phyloP scores from a whole-genome alignment of 2,113 vertebrate genomes.

The Lepus europaeus region DNA sequence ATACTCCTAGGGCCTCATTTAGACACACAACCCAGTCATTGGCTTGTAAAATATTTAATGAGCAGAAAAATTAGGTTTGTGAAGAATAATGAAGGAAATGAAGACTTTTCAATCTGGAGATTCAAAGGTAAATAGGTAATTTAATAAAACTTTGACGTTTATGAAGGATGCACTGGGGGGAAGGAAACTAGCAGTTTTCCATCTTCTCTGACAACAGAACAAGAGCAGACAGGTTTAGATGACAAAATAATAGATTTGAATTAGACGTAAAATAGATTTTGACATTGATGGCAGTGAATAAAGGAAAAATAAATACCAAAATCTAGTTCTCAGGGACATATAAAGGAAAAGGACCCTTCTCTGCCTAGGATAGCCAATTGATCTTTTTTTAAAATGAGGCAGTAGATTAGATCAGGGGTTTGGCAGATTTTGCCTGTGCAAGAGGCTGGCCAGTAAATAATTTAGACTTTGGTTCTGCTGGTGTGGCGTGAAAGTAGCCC shows the following conservation, averaged over 20 bases:
- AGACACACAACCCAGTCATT: conserved; percentile 35
- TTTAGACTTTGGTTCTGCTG: neutral
- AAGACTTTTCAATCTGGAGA: conserved; percentile 47
- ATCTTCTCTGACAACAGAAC: neutral
- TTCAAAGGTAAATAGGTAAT: conserved; percentile 25
- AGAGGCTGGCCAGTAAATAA: neutral
- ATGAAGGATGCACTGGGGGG: neutral
- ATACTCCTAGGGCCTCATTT: neutral
- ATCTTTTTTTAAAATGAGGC: neutral
- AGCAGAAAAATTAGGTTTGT: conserved; percentile 65
- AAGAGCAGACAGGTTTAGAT: neutral
- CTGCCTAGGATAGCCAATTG: neutral
- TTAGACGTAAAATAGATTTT: conserved; percentile 23
- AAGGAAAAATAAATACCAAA: conserved; percentile 20
- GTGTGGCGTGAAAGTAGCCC: neutral
- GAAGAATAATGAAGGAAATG: conserved; percentile 56
- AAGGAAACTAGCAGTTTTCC: neutral
- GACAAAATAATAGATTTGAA: neutral
- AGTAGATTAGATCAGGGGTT: neutral
- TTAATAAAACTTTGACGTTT: conserved; percentile 40
- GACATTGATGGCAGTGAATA: neutral
- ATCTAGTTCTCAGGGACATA: neutral
- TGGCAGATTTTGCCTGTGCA: neutral
- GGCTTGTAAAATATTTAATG: conserved; percentile 68
- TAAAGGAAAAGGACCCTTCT: conserved; percentile 29